Evolutionary conservation across 1,140 invertebrate genomes (phyloP).

Genomic region (Oryctes rhinoceros): DNA sequence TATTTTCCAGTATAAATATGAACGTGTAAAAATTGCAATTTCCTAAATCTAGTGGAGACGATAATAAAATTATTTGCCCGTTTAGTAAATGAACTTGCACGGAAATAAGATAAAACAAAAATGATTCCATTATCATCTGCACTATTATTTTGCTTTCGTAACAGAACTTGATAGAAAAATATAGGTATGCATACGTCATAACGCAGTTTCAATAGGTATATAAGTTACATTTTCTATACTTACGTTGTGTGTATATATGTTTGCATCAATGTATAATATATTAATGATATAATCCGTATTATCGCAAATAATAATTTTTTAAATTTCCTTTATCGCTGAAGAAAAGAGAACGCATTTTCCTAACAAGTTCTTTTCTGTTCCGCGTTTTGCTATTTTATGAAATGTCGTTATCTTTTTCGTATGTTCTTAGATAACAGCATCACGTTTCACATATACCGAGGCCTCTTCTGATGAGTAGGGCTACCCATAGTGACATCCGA

Average conservation of each 20-base stretch:
- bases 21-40: slow-evolving; percentile 34
- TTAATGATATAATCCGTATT: not conserved
- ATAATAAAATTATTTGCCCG: slow-evolving; percentile 5
- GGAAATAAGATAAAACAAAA: not conserved
- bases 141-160: slow-evolving; percentile 6
- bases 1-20: not conserved
- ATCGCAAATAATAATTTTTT: slow-evolving; percentile 7
- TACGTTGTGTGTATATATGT: not conserved
- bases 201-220: not conserved
- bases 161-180: slow-evolving; percentile 35
- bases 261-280: slow-evolving; percentile 17
- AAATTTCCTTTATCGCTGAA: not conserved
- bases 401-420: slow-evolving; percentile 23
- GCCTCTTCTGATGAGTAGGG: slow-evolving; percentile 64
- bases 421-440: slow-evolving; percentile 22
- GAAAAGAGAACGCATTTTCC: slow-evolving; percentile 16
- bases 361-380: slow-evolving; percentile 17
- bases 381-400: slow-evolving; percentile 8
- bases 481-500: slow-evolving; percentile 66
- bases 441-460: slow-evolving; percentile 62
- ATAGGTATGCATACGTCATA: slow-evolving; percentile 15
- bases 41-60: not conserved
- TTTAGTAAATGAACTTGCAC: not conserved
- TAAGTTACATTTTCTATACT: slow-evolving; percentile 20
- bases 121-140: not conserved